These are phyloP conservation scores for Tyto alba DNA, from an alignment of 2,113 vertebrate genomes.

Conservation along the genomic window DNA sequence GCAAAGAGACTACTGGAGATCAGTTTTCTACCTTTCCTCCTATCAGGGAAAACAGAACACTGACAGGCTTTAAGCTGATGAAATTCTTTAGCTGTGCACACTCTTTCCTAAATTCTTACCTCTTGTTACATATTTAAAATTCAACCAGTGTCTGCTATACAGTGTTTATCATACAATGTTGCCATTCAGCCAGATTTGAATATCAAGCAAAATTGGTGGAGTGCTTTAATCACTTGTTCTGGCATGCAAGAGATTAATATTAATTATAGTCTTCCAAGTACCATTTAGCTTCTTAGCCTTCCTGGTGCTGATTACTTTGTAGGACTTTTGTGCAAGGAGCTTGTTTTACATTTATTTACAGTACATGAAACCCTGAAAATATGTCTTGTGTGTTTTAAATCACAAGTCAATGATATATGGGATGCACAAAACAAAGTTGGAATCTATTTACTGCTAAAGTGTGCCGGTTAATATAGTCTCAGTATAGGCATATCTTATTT, in stretches of 20 bases:
- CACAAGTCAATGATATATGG: background rate
- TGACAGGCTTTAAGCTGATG: background rate
- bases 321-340: background rate
- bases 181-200: background rate
- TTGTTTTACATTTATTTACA: conserved; percentile 44
- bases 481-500: background rate
- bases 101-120: background rate
- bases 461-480: background rate
- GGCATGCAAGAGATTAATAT: conserved; percentile 31
- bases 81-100: background rate
- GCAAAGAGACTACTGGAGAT: background rate
- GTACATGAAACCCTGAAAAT: background rate
- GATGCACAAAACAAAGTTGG: background rate
- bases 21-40: background rate
- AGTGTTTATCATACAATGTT: background rate
- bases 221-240: conserved; percentile 15
- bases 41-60: background rate
- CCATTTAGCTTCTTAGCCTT: background rate
- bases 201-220: background rate
- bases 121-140: background rate
- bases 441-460: background rate
- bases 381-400: background rate
- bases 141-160: background rate
- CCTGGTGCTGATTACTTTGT: background rate
- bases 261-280: conserved; percentile 16